phyloP scores from a whole-genome alignment of 2,888 invertebrate genomes.

The Macrosiphum euphorbiae region DNA sequence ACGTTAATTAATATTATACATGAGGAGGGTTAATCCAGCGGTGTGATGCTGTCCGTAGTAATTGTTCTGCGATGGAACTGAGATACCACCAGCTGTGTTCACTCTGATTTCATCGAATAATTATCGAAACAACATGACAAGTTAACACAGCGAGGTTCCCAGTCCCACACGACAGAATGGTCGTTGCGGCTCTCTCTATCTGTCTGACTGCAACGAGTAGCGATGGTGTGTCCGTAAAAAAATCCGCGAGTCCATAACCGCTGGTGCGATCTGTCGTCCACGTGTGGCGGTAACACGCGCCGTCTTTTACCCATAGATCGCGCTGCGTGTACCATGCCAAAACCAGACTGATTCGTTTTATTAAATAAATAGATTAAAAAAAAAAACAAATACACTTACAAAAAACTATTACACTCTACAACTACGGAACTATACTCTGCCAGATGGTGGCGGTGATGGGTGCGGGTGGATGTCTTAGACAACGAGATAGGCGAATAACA shows the following conservation, averaged over 20 bases:
- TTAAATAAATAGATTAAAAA: not conserved
- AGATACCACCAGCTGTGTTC: conserved; percentile 99
- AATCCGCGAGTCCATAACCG: not conserved
- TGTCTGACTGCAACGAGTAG: not conserved
- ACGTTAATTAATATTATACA: not conserved
- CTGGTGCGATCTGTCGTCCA: conserved; percentile 26
- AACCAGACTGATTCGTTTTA: not conserved
- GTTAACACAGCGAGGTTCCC: conserved; percentile 99
- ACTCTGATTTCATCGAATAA: conserved; percentile 75
- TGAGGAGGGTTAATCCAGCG: not conserved
- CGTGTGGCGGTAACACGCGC: not conserved
- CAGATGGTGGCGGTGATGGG: too few relatives aligned
- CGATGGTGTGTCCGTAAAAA: not conserved
- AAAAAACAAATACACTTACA: not conserved
- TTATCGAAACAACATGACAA: conserved; percentile 73
- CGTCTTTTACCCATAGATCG: conserved; percentile 17
- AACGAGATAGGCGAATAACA: not conserved
- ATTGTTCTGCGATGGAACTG: conserved; percentile 76
- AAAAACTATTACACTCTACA: not conserved
- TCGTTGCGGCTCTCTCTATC: not conserved
- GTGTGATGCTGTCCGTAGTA: conserved; percentile 8
- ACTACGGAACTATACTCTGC: not conserved
- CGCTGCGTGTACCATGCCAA: not conserved
- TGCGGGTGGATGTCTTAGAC: not conserved
- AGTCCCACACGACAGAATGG: conserved; percentile 75